Evolutionary conservation across 23 tunicate genomes (phyloP).

Genomic region (Clavelina lepadiformis): DNA sequence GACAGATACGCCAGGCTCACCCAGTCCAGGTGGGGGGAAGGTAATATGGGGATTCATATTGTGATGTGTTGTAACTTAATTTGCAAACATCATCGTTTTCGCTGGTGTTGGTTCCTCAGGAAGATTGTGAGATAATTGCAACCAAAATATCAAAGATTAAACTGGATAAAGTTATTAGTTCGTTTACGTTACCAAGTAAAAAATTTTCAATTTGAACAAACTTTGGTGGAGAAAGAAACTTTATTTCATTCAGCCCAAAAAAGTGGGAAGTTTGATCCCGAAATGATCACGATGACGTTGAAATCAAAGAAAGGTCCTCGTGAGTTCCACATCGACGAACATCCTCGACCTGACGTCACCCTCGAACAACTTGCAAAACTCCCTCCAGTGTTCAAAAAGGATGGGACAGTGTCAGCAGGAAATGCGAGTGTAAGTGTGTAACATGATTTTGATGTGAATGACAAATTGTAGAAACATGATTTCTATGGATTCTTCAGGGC

Average conservation of each 20-base stretch:
- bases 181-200: no score
- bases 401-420: constrained; percentile 97
- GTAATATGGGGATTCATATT: no score
- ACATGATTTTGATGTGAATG: background rate
- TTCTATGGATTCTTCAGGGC: constrained; percentile 43
- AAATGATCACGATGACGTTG: constrained; percentile 71
- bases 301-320: constrained; percentile 65
- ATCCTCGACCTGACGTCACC: constrained; percentile 88
- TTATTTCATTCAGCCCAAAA: constrained; percentile 94
- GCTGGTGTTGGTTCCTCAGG: no score
- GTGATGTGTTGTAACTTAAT: no score
- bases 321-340: constrained; percentile 78
- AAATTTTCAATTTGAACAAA: no score
- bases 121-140: no score
- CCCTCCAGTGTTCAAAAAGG: constrained; percentile 89
- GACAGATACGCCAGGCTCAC: constrained; percentile 79
- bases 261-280: constrained; percentile 87
- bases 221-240: no score
- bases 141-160: no score
- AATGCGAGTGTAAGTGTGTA: constrained; percentile 86
- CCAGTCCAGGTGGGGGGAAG: constrained; percentile 92
- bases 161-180: no score
- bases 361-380: constrained; percentile 90
- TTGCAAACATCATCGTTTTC: no score
- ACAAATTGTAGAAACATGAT: background rate